phyloP scores from a whole-genome alignment of 2,797 vertebrate genomes.

The Onychomys leucogaster region DNA sequence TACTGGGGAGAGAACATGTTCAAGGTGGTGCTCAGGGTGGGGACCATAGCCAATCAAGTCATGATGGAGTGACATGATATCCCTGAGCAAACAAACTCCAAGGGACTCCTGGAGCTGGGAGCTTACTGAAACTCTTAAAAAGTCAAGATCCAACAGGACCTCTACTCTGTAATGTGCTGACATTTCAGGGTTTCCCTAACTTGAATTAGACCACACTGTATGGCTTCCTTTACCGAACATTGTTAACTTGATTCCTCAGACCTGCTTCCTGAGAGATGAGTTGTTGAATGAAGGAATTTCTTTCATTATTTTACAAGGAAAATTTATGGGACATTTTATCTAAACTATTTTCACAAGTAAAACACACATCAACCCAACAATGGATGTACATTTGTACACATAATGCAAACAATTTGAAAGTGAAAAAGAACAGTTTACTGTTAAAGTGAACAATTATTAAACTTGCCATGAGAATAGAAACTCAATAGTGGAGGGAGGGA shows the following conservation, averaged over 20 bases:
- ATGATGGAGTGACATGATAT: neutral
- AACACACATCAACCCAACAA: constrained; percentile 12
- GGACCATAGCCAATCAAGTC: neutral
- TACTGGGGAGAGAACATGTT: neutral
- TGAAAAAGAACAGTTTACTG: neutral
- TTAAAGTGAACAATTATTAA: neutral
- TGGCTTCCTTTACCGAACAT: neutral
- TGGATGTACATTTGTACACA: neutral
- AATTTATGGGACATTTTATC: constrained; percentile 28
- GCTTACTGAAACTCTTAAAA: neutral
- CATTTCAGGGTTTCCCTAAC: neutral
- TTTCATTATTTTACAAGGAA: constrained; percentile 41
- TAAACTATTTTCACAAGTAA: constrained; percentile 33
- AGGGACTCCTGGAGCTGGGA: neutral
- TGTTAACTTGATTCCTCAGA: constrained; percentile 39
- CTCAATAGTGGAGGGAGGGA: neutral
- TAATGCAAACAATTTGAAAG: neutral
- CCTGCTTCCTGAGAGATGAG: constrained; percentile 28
- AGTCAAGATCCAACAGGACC: neutral
- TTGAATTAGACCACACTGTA: neutral
- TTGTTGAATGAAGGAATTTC: constrained; percentile 47
- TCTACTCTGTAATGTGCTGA: neutral
- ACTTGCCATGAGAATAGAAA: neutral
- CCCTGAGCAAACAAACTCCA: neutral
- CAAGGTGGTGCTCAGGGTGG: neutral